These are phyloP conservation scores for Meleagris gallopavo DNA, from an alignment of 2,113 vertebrate species.

Conservation along the genomic window DNA sequence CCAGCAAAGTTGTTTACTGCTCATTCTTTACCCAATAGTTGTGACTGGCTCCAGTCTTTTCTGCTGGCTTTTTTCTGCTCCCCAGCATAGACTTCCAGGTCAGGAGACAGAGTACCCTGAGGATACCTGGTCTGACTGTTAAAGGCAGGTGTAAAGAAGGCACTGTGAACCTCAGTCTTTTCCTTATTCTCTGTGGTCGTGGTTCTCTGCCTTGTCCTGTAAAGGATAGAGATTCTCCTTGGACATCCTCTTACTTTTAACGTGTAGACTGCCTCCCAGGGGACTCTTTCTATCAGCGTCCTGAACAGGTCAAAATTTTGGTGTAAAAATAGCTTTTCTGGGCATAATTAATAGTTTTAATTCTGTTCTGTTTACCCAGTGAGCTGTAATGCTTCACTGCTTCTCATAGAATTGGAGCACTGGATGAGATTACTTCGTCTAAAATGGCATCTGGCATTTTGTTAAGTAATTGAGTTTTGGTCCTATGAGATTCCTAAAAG, in stretches of 20 bases:
- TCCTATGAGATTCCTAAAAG: not conserved
- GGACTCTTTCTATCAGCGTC: no score
- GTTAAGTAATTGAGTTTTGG: not conserved
- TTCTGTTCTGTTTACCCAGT: not conserved
- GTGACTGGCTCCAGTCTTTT: not conserved
- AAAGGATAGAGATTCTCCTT: no score
- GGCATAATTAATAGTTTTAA: not conserved
- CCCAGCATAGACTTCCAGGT: no score
- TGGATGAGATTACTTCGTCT: not conserved
- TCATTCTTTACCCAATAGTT: not conserved
- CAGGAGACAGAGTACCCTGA: no score
- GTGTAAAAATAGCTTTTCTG: not conserved
- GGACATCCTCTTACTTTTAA: no score
- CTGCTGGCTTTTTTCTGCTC: no score
- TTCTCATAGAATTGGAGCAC: rapidly evolving
- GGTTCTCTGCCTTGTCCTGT: no score
- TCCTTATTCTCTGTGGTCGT: no score
- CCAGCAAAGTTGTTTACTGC: not conserved
- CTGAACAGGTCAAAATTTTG: not conserved
- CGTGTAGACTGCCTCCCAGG: no score
- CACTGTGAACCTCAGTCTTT: no score
- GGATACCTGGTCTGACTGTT: no score
- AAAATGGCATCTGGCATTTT: not conserved
- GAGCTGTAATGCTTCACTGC: not conserved
- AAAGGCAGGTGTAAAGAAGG: no score